Percentiles rank a stretch among this genome's conserved stretches.
phyloP scores from a whole-genome alignment of 2,888 invertebrate species.

The Cataglyphis cursor region DNA sequence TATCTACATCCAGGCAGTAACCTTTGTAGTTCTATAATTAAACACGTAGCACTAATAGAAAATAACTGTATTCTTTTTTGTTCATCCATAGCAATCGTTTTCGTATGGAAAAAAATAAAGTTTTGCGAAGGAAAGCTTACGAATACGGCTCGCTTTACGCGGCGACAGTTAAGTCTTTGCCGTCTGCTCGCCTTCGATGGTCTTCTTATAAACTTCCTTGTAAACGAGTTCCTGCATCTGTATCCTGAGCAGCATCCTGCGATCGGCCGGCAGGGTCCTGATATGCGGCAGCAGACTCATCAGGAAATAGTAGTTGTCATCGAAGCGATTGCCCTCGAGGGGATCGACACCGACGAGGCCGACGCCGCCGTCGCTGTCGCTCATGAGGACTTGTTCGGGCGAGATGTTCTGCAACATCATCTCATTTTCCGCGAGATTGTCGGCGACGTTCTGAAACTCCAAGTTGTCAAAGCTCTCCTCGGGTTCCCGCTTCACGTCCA shows the following conservation, averaged over 20 bases:
- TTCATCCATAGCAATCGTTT: not conserved
- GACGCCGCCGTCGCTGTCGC: conserved; percentile 78
- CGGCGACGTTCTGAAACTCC: conserved; percentile 78
- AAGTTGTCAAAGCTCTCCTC: conserved; percentile 79
- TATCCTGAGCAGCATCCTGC: conserved; percentile 84
- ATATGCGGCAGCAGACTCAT: conserved; percentile 86
- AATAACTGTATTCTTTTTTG: too few species aligned
- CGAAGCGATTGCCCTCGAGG: conserved; percentile 80
- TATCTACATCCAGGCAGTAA: not conserved
- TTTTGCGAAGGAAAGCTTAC: not conserved
- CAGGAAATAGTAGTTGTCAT: conserved; percentile 86
- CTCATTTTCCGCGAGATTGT: conserved; percentile 79
- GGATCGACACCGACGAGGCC: conserved; percentile 77
- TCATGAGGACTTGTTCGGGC: conserved; percentile 82
- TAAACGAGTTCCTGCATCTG: conserved; percentile 86
- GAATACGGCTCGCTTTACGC: not conserved
- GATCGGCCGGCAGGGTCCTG: conserved; percentile 83
- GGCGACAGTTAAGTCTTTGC: conserved; percentile 36
- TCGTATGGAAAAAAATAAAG: not conserved
- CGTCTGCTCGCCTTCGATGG: conserved; percentile 58
- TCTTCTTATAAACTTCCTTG: conserved; percentile 83
- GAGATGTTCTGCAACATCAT: conserved; percentile 83
- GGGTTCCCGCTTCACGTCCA: conserved; percentile 81
- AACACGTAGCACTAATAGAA: not conserved
- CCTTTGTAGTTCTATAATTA: not conserved